These are phyloP conservation scores for Petromus typicus DNA, from an alignment of 2,113 vertebrate species.

Conservation along the genomic window DNA sequence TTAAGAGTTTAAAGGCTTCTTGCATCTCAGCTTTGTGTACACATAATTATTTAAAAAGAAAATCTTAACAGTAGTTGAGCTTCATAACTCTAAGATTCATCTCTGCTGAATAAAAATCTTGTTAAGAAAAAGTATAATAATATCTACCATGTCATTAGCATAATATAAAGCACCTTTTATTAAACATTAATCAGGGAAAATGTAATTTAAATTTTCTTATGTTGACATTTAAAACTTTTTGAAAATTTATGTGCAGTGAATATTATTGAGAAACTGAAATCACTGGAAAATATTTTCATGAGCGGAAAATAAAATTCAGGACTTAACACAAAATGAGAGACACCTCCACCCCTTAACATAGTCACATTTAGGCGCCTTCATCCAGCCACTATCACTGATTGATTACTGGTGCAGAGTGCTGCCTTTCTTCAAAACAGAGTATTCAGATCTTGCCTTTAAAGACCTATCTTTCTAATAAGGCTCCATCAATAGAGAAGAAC, in stretches of 20 bases:
- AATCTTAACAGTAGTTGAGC: background rate
- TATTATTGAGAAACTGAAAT: background rate
- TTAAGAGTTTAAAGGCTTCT: background rate
- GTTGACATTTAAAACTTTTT: background rate
- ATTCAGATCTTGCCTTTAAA: background rate
- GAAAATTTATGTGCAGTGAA: background rate
- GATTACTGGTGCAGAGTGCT: background rate
- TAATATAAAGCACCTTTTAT: background rate
- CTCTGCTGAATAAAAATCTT: background rate
- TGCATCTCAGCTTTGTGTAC: background rate
- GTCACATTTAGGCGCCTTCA: background rate
- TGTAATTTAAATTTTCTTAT: background rate
- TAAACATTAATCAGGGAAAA: conserved; percentile 15
- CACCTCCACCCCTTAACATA: background rate
- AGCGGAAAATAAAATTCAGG: background rate
- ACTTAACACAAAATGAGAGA: conserved; percentile 10
- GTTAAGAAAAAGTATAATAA: background rate
- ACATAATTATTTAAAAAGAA: conserved; percentile 1
- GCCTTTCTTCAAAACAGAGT: background rate
- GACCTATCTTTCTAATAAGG: background rate
- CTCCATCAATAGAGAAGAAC: conserved; percentile 6
- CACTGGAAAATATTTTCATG: background rate
- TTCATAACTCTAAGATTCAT: background rate
- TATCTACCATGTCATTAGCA: background rate
- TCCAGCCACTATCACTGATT: background rate